Evolutionary conservation across 2,113 vertebrate species (phyloP).

Genomic region (Coturnix japonica): DNA sequence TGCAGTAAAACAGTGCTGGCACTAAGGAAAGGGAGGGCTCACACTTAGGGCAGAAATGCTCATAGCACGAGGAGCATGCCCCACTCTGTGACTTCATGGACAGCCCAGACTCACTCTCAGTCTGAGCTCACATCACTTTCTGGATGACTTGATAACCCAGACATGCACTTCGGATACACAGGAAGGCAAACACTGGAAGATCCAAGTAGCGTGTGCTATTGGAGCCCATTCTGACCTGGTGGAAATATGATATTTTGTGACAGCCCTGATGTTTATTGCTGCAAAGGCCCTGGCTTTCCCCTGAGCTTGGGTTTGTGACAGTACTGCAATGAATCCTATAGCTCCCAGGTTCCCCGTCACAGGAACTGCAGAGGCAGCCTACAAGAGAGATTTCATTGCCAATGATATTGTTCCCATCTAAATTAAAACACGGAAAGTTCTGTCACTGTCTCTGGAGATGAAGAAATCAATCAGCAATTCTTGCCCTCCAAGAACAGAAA

Average conservation of each 20-base stretch:
- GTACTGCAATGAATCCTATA: not conserved
- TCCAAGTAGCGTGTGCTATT: not conserved
- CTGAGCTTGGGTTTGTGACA: not conserved
- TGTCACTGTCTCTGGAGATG: not conserved
- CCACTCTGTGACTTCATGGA: not conserved
- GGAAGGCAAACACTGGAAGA: not conserved
- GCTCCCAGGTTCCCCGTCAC: rapidly evolving
- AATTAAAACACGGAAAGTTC: not conserved
- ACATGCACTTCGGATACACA: not conserved
- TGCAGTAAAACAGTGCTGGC: not conserved
- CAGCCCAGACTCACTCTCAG: not conserved
- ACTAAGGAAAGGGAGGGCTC: not conserved
- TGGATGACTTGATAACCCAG: not conserved
- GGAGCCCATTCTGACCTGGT: not conserved
- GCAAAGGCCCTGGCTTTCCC: not conserved
- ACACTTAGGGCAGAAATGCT: not conserved
- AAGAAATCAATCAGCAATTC: constrained; percentile 11
- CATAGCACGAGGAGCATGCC: rapidly evolving
- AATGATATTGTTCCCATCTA: not conserved
- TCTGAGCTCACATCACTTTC: not conserved
- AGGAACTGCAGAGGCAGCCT: not conserved
- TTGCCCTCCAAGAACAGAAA: not conserved
- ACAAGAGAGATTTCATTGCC: not conserved
- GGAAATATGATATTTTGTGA: not conserved
- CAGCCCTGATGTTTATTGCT: not conserved